Evolutionary conservation across 1,140 invertebrate species (phyloP).

Genomic region (Pseudomyrmex flavicornis): DNA sequence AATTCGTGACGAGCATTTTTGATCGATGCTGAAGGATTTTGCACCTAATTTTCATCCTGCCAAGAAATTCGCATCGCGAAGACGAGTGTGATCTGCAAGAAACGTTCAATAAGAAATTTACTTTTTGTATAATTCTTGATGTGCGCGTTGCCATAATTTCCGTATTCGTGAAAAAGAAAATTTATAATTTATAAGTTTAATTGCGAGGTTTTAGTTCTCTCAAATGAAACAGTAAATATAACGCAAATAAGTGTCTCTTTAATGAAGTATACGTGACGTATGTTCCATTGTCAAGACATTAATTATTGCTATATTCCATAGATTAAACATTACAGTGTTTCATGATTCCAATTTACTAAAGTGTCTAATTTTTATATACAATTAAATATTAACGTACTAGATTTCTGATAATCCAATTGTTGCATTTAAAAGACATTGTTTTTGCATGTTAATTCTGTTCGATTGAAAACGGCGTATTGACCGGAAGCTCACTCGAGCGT

Average conservation of each 20-base stretch:
- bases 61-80: slow-evolving; percentile 61
- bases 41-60: slow-evolving; percentile 75
- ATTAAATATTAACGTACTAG: neutral
- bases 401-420: neutral
- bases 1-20: slow-evolving; percentile 76
- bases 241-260: too few species aligned
- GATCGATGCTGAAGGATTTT: slow-evolving; percentile 71
- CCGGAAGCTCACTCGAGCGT: neutral
- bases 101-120: slow-evolving; percentile 45
- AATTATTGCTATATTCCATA: neutral
- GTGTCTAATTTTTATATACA: neutral
- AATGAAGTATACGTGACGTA: too few species aligned
- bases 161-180: neutral
- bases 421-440: neutral
- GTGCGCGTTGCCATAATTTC: slow-evolving; percentile 27
- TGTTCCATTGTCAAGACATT: too few species aligned
- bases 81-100: slow-evolving; percentile 62
- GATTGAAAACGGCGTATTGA: slow-evolving; percentile 20
- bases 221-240: too few species aligned
- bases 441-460: neutral
- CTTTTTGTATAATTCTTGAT: slow-evolving; percentile 60
- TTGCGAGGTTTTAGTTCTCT: too few species aligned
- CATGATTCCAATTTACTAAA: too few species aligned
- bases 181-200: too few species aligned
- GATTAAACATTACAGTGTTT: neutral